Evolutionary conservation across 2,113 vertebrate genomes (phyloP), one percentile per base, ranked within the genome.

Genomic region (Chaetodon trifascialis): DNA sequence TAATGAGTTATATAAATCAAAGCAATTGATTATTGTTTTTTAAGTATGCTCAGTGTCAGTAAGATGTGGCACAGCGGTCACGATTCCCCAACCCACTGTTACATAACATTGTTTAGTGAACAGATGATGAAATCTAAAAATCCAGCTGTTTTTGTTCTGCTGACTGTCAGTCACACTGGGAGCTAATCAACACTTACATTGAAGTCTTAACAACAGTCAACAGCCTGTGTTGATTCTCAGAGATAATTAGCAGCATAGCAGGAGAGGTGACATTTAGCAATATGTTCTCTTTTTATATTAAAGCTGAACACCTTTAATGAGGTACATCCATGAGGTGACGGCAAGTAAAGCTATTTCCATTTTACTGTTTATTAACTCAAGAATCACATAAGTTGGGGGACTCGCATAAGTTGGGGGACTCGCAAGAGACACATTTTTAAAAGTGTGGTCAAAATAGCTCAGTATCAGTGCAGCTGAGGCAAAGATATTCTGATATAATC

Each of bases 71-170:
- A 58, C 49, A 70, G 42, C 1, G 2, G 65, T 78, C 82, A 80
- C 51, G 42, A 89, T 51, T 87, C 30, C 38, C 58, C 21, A 54
- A 42, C n/a, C 40, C 11, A 3, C 14, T 64, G 44, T 87, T 79
- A 47, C 21, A 51, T 68, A 83, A 75, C 44, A 52, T n/a, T 60
- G 60, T 67, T 67, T 58, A 42, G 25, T 59, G 10, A 77, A 36
- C n/a, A 25, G 21, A 69, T 16, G 36, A 49, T 60, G 42, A 68
- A 47, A 56, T 38, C 25, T 67, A 38, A 46, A 77, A 16, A 47
- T 11, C 15, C 36, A 21, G 8, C 47, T 65, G 3, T 21, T 66
- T 9, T n/a, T 67, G 66, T 51, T 71, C 36, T 38, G 40, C 8
- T 23, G 67, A 42, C 23, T 78, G 47, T 73, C 12, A 19, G 52